Evolutionary conservation across 2,888 invertebrate genomes (phyloP), one percentile per base, ranked within the genome.

Genomic region (Acleris cristana): DNA sequence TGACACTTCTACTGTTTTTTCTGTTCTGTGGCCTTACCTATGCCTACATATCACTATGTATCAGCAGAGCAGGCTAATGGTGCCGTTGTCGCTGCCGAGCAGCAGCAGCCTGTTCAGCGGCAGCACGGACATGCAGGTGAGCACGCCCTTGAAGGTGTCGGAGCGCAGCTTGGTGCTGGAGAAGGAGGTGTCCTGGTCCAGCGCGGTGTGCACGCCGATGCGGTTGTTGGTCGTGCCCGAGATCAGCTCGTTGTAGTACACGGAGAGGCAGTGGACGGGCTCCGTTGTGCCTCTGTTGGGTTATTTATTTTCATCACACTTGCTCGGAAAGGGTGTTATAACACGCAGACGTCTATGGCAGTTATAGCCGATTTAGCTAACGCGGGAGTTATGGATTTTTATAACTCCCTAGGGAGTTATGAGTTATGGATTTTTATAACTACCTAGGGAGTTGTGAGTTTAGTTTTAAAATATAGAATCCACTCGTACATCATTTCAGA

Each of bases 151-250:
- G 84, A 99, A 97, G 3, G 97, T 96, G 82, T 99, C 99, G 0
- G 97, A 96, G 44, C 97, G 94, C 16, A 99, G 92, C 83, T 96
- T 97, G 12, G 97, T 97, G 71, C 97, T 96, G 1, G 96, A 96
- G 87, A 97, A 98, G 0, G 95, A 94, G 0, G 97, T 96, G 77
- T 96, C 95, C 14, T 94, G 93, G 74, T 96, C 96, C 16, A 95
- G 92, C 0, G 95, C 93, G 0, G 96, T 95, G 86, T 98, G 97
- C 56, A 97, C 97, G 18, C 98, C 98, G 74, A 98, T 96, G 44
- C 98, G 95, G 85, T 99, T 99, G 69, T 97, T 98, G 0, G 98
- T 98, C 0, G 98, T 98, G 40, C 97, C 98, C 8, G 97, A 96
- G 71, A 99, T 95, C 69, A 99, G 90, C 85, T 98, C 97, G 75